Base-by-base conservation (phyloP, 2,888 invertebrate genomes). In the Eretmocerus hayati region DNA sequence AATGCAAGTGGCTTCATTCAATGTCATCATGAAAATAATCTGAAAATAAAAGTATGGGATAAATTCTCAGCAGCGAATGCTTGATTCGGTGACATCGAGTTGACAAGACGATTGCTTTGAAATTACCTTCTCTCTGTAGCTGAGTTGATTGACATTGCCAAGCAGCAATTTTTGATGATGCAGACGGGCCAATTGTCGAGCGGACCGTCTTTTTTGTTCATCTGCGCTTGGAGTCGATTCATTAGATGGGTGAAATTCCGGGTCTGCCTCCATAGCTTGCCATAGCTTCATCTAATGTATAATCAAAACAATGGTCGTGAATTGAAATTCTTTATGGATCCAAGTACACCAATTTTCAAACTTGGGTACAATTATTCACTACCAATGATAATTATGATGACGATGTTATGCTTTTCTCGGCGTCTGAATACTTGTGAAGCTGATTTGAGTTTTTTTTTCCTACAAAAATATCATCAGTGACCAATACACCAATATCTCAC, bases 241-340 rank as follows among this genome's bases (percentile, higher is more conserved):
- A 59, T 82, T 81, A 3, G 83, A 78, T 3, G 64, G 64, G 53
- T 65, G 65, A 65, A 90, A 93, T 11, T 90, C 69, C 0, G 88
- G 87, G 66, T 93, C 91, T 44, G 78, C 80, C 64, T 88, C 86
- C 60, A 92, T 70, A 1, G 82, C 81, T 32, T 80, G 78, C 88
- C 88, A 90, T 62, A 91, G 77, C 66, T 83, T 80, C 68, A 86
- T 80, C 90, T 90, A 61, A n/a, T n/a, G n/a, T n/a, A n/a, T n/a
- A n/a, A n/a, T 33, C 33, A 33, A 26, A 26, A 26, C 26, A 26
- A 26, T 26, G 26, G 26, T 9, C n/a, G n/a, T n/a, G n/a, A n/a
- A n/a, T n/a, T n/a, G n/a, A n/a, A n/a, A n/a, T n/a, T n/a, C n/a
- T n/a, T n/a, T n/a, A n/a, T n/a, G n/a, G n/a, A n/a, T n/a, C n/a